These are phyloP conservation scores for Ia io DNA, from an alignment of 2,113 vertebrate genomes.

Conservation along the genomic window DNA sequence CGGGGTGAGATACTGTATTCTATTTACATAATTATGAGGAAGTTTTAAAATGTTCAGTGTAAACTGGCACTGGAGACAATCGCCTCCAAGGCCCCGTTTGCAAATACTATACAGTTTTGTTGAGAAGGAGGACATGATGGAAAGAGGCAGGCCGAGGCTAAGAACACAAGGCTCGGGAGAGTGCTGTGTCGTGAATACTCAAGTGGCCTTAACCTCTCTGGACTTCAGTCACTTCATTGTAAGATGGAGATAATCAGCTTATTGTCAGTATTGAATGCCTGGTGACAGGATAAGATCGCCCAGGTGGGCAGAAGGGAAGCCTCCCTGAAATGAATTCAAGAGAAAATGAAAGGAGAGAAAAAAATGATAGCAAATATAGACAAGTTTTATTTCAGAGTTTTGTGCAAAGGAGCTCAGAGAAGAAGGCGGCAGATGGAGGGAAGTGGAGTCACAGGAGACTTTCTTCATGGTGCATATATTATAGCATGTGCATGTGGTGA, in stretches of 20 bases:
- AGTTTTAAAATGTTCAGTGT: not conserved
- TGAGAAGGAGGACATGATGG: not conserved
- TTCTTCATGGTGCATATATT: slow-evolving; percentile 53
- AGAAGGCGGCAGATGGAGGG: slow-evolving; percentile 60
- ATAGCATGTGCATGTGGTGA: slow-evolving; percentile 14
- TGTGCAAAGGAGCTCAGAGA: slow-evolving; percentile 46
- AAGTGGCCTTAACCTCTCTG: slow-evolving; percentile 27
- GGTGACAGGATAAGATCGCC: not conserved
- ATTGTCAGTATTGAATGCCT: not conserved
- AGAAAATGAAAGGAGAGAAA: slow-evolving; percentile 21
- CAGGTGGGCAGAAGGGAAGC: slow-evolving; percentile 34
- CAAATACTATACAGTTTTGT: not conserved
- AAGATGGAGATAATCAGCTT: slow-evolving; percentile 37
- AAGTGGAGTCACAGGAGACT: slow-evolving; percentile 42
- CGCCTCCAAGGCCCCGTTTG: not conserved
- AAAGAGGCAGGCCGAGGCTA: not conserved
- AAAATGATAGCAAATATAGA: slow-evolving; percentile 43
- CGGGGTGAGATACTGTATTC: not conserved
- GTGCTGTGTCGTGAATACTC: not conserved
- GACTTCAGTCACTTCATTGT: slow-evolving; percentile 2
- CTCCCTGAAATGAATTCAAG: slow-evolving; percentile 33
- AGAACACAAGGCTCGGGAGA: not conserved
- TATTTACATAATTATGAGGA: not conserved
- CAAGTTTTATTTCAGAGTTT: slow-evolving; percentile 51
- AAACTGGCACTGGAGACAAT: not conserved